phyloP scores from a whole-genome alignment of 2,113 vertebrate genomes.

The Hippolais icterina region DNA sequence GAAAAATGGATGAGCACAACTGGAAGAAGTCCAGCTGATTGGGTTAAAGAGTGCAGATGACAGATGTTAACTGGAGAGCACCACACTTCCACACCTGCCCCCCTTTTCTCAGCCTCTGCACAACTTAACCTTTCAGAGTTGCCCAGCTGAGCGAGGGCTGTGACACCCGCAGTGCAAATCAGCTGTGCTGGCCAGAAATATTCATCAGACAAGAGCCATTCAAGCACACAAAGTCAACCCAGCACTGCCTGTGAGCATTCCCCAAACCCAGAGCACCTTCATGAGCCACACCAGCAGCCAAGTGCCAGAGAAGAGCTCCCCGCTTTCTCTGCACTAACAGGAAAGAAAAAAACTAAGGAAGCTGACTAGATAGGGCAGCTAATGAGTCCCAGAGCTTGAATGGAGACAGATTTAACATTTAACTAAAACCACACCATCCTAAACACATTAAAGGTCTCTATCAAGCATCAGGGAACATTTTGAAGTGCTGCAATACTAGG shows the following conservation, averaged over 20 bases:
- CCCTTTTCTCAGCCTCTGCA: background rate
- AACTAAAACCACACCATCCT: background rate
- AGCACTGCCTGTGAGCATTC: background rate
- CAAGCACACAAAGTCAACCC: background rate
- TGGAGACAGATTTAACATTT: background rate
- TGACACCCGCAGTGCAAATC: background rate
- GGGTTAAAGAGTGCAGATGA: background rate
- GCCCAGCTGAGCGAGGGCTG: background rate
- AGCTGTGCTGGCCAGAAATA: fast-evolving
- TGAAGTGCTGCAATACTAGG: background rate
- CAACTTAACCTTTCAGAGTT: background rate
- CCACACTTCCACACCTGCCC: background rate
- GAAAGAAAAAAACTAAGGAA: background rate
- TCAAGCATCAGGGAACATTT: background rate
- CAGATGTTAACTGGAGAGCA: background rate
- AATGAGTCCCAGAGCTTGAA: background rate
- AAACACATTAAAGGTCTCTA: background rate
- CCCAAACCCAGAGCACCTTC: background rate
- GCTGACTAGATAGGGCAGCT: background rate
- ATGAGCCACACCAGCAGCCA: background rate
- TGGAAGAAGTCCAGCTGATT: background rate
- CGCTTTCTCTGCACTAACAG: background rate
- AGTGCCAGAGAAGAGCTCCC: background rate
- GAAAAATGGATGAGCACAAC: background rate
- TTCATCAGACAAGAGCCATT: background rate